Conservation (phyloP, 1,140 invertebrate species). For the Leguminivora glycinivorella region DNA sequence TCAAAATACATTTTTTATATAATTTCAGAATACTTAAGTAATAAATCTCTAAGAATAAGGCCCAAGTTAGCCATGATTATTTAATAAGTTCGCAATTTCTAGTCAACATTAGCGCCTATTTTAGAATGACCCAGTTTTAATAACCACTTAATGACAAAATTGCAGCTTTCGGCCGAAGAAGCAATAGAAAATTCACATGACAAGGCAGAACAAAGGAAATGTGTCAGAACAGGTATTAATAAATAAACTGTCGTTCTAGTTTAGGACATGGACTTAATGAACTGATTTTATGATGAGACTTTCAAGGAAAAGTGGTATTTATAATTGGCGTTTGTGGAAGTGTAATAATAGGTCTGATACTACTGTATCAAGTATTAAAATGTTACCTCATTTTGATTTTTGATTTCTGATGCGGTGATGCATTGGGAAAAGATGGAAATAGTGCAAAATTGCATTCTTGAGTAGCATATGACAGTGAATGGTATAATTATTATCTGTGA, state of each 20-base stretch:
- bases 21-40: neutral
- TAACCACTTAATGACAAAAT: conserved; percentile 4
- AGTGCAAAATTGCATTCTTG: too few relatives aligned
- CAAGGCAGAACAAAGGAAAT: conserved; percentile 5
- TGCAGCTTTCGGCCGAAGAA: neutral
- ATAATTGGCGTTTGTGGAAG: too few relatives aligned
- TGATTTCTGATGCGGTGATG: too few relatives aligned
- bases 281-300: conserved; percentile 3
- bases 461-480: too few relatives aligned
- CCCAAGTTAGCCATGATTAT: neutral
- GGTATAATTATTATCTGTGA: too few relatives aligned
- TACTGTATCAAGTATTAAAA: too few relatives aligned
- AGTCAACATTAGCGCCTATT: neutral
- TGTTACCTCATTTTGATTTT: too few relatives aligned
- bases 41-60: neutral
- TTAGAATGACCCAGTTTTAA: conserved; percentile 15
- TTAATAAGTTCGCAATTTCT: neutral
- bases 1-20: neutral
- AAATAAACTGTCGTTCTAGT: neutral
- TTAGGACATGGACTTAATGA: neutral
- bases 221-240: neutral
- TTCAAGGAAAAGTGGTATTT: neutral
- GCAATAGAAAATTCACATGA: neutral
- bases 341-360: too few relatives aligned
- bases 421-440: too few relatives aligned